phyloP scores from a whole-genome alignment of 53 echinoderm and acorn worm genomes.

The Astropecten irregularis region DNA sequence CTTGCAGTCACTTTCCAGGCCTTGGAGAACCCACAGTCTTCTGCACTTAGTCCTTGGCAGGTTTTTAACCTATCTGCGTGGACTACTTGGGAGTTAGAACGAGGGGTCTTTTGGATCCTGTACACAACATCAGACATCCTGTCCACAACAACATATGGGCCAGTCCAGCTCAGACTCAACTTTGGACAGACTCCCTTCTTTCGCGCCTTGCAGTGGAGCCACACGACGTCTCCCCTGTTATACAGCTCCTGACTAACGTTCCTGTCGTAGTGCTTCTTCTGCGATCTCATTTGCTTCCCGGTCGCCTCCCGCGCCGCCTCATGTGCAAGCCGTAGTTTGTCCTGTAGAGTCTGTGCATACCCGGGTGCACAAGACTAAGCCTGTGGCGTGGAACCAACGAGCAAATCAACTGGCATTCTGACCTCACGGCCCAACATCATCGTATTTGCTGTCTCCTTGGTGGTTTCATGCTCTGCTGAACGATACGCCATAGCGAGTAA shows the following conservation, averaged over 20 bases:
- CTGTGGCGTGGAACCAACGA: too few species aligned
- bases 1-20: background rate
- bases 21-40: background rate
- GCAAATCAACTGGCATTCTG: background rate
- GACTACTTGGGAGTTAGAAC: background rate
- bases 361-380: background rate
- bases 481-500: background rate
- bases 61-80: conserved; percentile 5
- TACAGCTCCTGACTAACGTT: background rate
- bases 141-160: conserved; percentile 15
- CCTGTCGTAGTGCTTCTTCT: conserved; percentile 9
- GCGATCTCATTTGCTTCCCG: background rate
- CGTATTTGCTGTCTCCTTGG: background rate
- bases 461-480: conserved; percentile 1
- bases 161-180: background rate
- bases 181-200: conserved; percentile 25
- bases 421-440: conserved; percentile 2
- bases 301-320: too few species aligned
- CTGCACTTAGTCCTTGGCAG: background rate
- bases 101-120: background rate
- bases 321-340: too few species aligned
- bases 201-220: conserved; percentile 1
- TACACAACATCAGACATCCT: conserved; percentile 30
- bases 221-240: background rate
- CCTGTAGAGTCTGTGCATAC: background rate